Base-by-base conservation (phyloP, 1,140 invertebrate species). In the Drosophila tani region DNA sequence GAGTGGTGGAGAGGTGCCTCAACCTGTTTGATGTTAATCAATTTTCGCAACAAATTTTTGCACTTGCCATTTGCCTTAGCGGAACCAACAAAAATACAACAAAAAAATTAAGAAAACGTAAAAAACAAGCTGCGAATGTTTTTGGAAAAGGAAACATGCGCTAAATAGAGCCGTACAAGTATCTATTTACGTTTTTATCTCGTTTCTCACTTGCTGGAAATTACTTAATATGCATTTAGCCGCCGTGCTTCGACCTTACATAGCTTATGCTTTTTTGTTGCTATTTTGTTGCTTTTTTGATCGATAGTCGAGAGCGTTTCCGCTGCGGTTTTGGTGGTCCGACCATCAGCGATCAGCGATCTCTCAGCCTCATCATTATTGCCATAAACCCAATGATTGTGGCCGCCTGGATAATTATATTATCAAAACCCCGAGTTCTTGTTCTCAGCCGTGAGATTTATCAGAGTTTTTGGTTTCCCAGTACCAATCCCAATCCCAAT, bases 11-110 rank as follows among this genome's bases (percentile, higher is more conserved):
- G 51, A 40, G 27, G 24, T 38, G 76, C 38, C 35, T 38, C 38
- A 90, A 88, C 84, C 85, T 75, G 85, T 88, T 84, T 88, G 73
- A 80, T 88, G 84, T 88, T 88, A 88, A 90, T 88, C 85, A 88
- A 90, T 88, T 88, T 88, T 90, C 85, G 84, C 85, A 88, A 88
- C 74, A 81, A 78, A 90, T 90, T 84, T 88, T 88, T 88, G 84
- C 84, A 88, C 84, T 88, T 88, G 84, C 84, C 83, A 79, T 75
- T 87, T 88, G 75, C 35, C 55, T 49, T 35, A 49, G 53, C 63
- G 67, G 67, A 68, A 70, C 67, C 64, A 70, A 67, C n/a, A 45
- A 58, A 60, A 21, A 38, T 29, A 64, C 2, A 11, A 56, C 19
- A 12, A 56, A 53, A 56, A 53, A 17, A 27, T 15, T 17, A 45